A percentile compares a stretch with the other conserved stretches of the same genome.
Evolutionary conservation across 2,113 vertebrate species (phyloP).

Genomic region (Brienomyrus longianalis): DNA sequence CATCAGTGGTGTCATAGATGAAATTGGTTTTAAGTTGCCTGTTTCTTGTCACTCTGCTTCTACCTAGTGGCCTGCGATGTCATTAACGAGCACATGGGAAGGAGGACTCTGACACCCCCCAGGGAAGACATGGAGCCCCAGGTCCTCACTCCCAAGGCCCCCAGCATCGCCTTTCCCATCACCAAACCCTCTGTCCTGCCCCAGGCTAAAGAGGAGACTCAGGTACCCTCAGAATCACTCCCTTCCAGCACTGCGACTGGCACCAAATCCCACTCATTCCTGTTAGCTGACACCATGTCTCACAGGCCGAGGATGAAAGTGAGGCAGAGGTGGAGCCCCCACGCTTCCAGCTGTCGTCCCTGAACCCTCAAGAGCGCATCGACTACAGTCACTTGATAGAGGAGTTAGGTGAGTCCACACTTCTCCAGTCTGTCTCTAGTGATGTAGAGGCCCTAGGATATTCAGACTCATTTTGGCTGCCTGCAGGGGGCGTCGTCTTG

Average conservation of each 20-base stretch:
- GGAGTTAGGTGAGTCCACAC: slow-evolving; percentile 71
- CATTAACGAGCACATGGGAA: slow-evolving; percentile 45
- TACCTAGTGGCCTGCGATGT: slow-evolving; percentile 64
- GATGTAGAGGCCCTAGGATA: background rate
- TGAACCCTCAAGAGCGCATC: slow-evolving; percentile 90
- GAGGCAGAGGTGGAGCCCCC: slow-evolving; percentile 54
- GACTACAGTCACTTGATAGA: slow-evolving; percentile 95
- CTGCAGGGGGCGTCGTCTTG: slow-evolving; percentile 75
- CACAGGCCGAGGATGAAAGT: slow-evolving; percentile 42
- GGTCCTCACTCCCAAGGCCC: slow-evolving; percentile 72
- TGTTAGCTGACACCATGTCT: slow-evolving; percentile 10
- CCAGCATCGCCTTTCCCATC: slow-evolving; percentile 76
- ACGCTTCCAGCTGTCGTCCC: slow-evolving; percentile 88
- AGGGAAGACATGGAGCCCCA: slow-evolving; percentile 46
- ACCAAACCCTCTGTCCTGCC: slow-evolving; percentile 74
- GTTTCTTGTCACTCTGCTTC: background rate
- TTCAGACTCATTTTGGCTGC: background rate
- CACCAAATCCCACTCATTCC: background rate
- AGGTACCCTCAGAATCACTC: slow-evolving; percentile 33
- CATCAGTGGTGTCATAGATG: background rate
- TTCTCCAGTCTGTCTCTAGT: slow-evolving; percentile 6
- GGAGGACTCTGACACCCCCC: slow-evolving; percentile 34
- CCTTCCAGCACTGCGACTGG: background rate
- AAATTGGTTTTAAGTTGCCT: background rate
- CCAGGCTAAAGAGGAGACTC: slow-evolving; percentile 63